These are phyloP conservation scores for Zonotrichia leucophrys DNA, from an alignment of 2,113 vertebrate species.

Conservation along the genomic window DNA sequence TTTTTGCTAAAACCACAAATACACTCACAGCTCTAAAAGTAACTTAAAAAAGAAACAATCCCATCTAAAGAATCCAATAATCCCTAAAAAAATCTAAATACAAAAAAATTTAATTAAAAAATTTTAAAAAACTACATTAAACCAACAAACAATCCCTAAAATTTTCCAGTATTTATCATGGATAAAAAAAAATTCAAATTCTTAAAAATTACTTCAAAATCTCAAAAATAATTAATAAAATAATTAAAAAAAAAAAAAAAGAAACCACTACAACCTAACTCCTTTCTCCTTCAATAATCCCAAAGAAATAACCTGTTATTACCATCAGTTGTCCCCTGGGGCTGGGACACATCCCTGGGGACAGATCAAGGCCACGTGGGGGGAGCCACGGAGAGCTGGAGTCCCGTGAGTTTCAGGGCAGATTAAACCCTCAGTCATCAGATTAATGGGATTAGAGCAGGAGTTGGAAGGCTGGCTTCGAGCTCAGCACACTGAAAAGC, in stretches of 20 bases:
- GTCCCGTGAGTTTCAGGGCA: not conserved
- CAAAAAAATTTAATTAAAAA: not conserved
- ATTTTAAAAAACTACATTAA: not conserved
- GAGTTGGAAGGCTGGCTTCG: not conserved
- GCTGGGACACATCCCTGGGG: not conserved
- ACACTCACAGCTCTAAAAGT: not conserved
- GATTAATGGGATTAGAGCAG: not conserved
- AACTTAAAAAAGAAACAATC: not conserved
- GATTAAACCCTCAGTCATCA: not conserved
- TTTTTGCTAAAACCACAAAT: not conserved
- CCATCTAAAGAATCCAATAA: not conserved
- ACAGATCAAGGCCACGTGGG: accelerated
- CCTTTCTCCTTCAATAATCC: not conserved
- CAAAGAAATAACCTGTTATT: not conserved
- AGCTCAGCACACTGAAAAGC: not conserved
- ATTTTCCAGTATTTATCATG: not conserved
- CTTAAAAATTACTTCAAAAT: not conserved
- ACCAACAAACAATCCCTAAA: not conserved
- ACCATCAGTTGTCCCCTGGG: accelerated
- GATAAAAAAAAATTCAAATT: not conserved
- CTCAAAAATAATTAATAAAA: not conserved
- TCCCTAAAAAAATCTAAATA: not conserved
- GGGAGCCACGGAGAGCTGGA: not conserved
- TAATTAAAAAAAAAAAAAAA: too few species aligned
- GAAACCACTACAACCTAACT: not conserved